phyloP scores from a whole-genome alignment of 2,888 invertebrate species.

The Lasioglossum marginatum region DNA sequence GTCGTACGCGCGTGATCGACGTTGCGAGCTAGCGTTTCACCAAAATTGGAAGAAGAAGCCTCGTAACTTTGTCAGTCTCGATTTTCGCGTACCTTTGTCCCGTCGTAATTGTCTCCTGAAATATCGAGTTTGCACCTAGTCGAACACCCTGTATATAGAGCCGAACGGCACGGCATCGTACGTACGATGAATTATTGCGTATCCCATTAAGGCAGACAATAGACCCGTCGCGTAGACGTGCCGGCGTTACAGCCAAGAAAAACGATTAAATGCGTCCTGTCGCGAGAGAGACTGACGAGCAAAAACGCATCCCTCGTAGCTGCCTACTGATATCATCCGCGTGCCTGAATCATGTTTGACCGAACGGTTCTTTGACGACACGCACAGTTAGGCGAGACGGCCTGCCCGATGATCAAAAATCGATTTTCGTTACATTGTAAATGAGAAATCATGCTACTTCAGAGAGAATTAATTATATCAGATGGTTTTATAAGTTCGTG shows the following conservation, averaged over 20 bases:
- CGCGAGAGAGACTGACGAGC: constrained; percentile 11
- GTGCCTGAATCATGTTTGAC: constrained; percentile 15
- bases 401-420: background rate
- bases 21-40: background rate
- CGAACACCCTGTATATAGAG: background rate
- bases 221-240: constrained; percentile 44
- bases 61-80: background rate
- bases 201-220: constrained; percentile 65
- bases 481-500: no score
- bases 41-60: background rate
- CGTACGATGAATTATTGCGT: constrained; percentile 67
- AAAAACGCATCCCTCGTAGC: constrained; percentile 1
- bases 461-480: no score
- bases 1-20: background rate
- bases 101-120: background rate
- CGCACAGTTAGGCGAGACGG: background rate
- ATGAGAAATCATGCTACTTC: background rate
- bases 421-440: background rate
- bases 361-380: constrained; percentile 32
- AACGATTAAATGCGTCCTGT: constrained; percentile 45
- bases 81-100: background rate
- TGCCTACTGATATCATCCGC: constrained; percentile 33
- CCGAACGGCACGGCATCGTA: constrained; percentile 36
- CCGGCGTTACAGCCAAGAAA: constrained; percentile 39
- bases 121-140: background rate